A percentile compares a stretch with the other conserved stretches of the same genome.
Conservation (phyloP, 1,140 invertebrate genomes). For the Pogonomyrmex barbatus region DNA sequence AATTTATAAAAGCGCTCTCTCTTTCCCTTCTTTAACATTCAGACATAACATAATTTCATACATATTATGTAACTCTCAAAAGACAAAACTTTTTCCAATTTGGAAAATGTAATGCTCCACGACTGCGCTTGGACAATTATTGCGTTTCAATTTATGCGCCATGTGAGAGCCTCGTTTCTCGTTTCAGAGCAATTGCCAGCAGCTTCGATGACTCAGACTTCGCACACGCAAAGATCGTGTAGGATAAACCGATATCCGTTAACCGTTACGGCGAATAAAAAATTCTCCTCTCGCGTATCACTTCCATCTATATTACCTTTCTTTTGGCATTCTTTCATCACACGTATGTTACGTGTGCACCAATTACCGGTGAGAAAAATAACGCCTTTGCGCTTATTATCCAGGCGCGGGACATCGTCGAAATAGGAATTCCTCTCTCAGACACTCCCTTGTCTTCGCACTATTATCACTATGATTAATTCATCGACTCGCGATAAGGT, state of each 20-base stretch:
- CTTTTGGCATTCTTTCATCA: constrained; percentile 28
- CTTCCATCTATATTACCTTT: constrained; percentile 49
- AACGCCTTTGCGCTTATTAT: constrained; percentile 21
- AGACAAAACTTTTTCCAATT: background rate
- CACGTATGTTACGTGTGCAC: background rate
- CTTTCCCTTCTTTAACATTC: no score
- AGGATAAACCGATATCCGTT: background rate
- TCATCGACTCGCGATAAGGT: background rate
- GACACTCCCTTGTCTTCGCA: constrained; percentile 17
- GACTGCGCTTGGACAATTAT: background rate
- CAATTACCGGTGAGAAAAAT: constrained; percentile 22
- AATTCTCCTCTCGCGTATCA: constrained; percentile 47
- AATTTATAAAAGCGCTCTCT: background rate
- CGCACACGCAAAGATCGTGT: background rate
- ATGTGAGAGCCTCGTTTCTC: constrained; percentile 4
- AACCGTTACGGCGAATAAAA: constrained; percentile 12
- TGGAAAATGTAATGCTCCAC: background rate
- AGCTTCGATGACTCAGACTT: constrained; percentile 31
- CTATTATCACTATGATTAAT: constrained; percentile 33
- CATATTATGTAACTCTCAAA: background rate
- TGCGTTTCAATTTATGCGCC: constrained; percentile 12
- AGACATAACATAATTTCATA: background rate
- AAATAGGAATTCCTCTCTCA: background rate
- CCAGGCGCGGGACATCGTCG: background rate
- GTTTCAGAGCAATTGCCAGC: constrained; percentile 48